phyloP scores from a whole-genome alignment of 2,888 invertebrate genomes.

The Serripes groenlandicus region DNA sequence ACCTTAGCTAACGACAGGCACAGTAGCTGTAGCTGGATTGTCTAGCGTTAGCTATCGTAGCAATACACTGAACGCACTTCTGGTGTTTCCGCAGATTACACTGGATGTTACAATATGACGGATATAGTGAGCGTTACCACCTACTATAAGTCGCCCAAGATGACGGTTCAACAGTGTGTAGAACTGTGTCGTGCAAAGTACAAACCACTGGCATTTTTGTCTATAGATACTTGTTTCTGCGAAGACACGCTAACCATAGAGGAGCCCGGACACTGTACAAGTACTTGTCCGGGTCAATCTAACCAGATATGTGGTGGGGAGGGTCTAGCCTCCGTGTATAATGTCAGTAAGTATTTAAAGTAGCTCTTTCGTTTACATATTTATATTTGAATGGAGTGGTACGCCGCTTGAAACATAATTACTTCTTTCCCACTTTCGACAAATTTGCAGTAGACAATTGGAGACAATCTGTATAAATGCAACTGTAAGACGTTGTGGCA shows the following conservation, averaged over 20 bases:
- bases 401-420: too few relatives aligned
- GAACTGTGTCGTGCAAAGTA: conserved; percentile 41
- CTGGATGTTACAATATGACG: conserved; percentile 46
- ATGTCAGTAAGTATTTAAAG: conserved; percentile 61
- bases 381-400: too few relatives aligned
- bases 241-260: conserved; percentile 13
- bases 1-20: too few relatives aligned
- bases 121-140: not conserved
- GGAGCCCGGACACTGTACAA: conserved; percentile 25
- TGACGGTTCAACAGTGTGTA: conserved; percentile 67
- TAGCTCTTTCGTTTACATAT: too few relatives aligned
- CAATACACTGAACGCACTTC: too few relatives aligned
- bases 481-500: not conserved
- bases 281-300: conserved; percentile 46
- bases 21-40: too few relatives aligned
- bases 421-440: too few relatives aligned
- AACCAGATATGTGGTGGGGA: conserved; percentile 61
- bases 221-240: conserved; percentile 36
- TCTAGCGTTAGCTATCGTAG: too few relatives aligned
- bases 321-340: conserved; percentile 49
- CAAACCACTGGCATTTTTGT: conserved; percentile 30
- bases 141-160: conserved; percentile 13
- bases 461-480: too few relatives aligned
- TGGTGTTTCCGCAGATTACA: conserved; percentile 51
- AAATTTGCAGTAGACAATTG: too few relatives aligned